Percentiles rank a stretch among this genome's conserved stretches.
Conservation (phyloP, 1,140 invertebrate species). For the Aricia agestis region DNA sequence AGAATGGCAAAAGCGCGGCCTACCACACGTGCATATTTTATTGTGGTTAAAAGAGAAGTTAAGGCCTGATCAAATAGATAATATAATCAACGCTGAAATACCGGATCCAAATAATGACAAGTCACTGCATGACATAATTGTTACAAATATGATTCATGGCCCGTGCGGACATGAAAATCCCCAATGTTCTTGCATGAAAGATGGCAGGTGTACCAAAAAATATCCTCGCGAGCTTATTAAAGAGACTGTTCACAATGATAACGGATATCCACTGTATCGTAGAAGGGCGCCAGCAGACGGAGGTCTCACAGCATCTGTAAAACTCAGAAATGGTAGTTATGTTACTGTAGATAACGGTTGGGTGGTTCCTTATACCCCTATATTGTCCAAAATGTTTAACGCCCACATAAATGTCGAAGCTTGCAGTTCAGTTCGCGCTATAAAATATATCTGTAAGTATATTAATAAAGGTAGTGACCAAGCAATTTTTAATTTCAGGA, state of each 20-base stretch:
- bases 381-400: constrained; percentile 44
- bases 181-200: constrained; percentile 40
- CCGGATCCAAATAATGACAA: constrained; percentile 55
- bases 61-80: constrained; percentile 51
- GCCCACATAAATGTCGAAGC: constrained; percentile 53
- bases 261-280: constrained; percentile 41
- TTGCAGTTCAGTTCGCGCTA: constrained; percentile 49
- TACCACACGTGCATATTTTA: constrained; percentile 71
- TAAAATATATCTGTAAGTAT: constrained; percentile 72
- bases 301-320: constrained; percentile 32
- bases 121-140: constrained; percentile 46
- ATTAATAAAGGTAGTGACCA: constrained; percentile 59
- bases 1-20: constrained; percentile 64
- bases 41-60: constrained; percentile 55
- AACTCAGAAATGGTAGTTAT: constrained; percentile 32
- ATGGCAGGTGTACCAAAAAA: constrained; percentile 39
- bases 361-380: constrained; percentile 55
- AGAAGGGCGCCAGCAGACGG: constrained; percentile 36
- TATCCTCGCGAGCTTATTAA: constrained; percentile 25
- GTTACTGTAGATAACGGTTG: constrained; percentile 49
- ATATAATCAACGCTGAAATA: constrained; percentile 68
- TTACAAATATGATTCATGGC: constrained; percentile 65
- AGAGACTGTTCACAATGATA: constrained; percentile 31
- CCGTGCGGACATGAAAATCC: constrained; percentile 37
- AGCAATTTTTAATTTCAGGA: constrained; percentile 44